Evolutionary conservation across 2,888 invertebrate genomes (phyloP).

Genomic region (Tribolium freemani): DNA sequence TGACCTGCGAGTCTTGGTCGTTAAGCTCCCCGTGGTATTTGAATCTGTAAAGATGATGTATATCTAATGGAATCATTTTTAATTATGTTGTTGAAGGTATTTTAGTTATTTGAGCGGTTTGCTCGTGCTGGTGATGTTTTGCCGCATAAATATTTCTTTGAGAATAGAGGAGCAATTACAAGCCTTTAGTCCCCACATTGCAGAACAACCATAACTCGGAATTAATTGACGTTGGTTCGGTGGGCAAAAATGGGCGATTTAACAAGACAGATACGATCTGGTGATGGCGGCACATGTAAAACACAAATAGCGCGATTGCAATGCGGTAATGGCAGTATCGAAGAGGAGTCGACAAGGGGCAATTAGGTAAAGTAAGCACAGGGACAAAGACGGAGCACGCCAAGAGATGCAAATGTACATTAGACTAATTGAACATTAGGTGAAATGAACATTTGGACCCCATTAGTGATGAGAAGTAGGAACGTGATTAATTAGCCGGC

Average conservation of each 20-base stretch:
- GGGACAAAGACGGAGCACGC: constrained; percentile 60
- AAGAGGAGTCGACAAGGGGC: constrained; percentile 60
- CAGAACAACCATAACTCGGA: constrained; percentile 59
- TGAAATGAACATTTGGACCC: constrained; percentile 69
- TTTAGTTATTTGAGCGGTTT: constrained; percentile 31
- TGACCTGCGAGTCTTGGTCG: background rate
- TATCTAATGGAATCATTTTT: background rate
- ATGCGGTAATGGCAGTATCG: constrained; percentile 54
- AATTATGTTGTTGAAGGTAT: constrained; percentile 15
- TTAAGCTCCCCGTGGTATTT: background rate
- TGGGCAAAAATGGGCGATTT: constrained; percentile 62
- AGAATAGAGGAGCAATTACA: constrained; percentile 53
- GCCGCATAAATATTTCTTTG: constrained; percentile 39
- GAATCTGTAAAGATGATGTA: background rate
- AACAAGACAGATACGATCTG: constrained; percentile 61
- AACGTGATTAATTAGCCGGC: constrained; percentile 67
- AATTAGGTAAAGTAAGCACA: constrained; percentile 67
- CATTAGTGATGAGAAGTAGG: constrained; percentile 66
- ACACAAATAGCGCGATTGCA: constrained; percentile 51
- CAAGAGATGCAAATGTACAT: constrained; percentile 69
- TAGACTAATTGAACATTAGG: constrained; percentile 71
- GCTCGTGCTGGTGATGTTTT: constrained; percentile 25
- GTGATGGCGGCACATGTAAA: constrained; percentile 51
- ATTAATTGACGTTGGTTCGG: constrained; percentile 63
- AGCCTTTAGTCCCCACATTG: constrained; percentile 47